Base-by-base conservation (phyloP, 2,888 invertebrate genomes). In the Strigamia maritima region DNA sequence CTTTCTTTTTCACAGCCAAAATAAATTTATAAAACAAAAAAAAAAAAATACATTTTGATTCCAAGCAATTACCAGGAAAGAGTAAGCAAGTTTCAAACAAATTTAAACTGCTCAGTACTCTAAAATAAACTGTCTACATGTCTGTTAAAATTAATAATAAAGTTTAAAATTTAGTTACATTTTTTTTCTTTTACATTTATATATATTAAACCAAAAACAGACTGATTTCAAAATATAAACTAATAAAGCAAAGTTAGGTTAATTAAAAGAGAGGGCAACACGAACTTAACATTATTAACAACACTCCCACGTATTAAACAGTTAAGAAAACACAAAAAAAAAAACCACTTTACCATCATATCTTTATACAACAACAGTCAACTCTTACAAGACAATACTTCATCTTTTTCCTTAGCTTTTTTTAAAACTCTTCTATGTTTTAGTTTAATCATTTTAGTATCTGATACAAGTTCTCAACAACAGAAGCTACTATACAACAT, bases 41-140 rank as follows among this genome's bases (percentile, higher is more conserved):
- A 28, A 28, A 70, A 26, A 70, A 70, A 70, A 70, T 26, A 28
- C 28, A 26, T 70, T 70, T 70, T 70, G 70, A 70, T 70, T 70
- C 28, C 6, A 28, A 70, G n/a, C 44, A 60, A 24, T 19, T 70
- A 70, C n/a, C 28, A 28, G 28, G 12, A 70, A 70, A 70, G 70
- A 26, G 70, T 70, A 70, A 70, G 70, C 70, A 70, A 70, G 70
- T 70, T 70, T 70, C 70, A 70, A 70, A 70, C 70, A 70, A 70
- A 70, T 70, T 28, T 70, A 70, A 70, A 70, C 70, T 70, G 70
- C 70, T 28, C 54, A 70, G 28, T 70, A 70, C 70, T 70, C 24
- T 70, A 70, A 26, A 70, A 26, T 70, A 16, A 26, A 70, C 24
- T 70, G 70, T 70, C 70, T 28, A 70, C 28, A 70, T 14, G 28